Percentiles rank a stretch among this genome's conserved stretches.
Conservation (phyloP, 2,888 invertebrate species). For the Anthrax anthrax region DNA sequence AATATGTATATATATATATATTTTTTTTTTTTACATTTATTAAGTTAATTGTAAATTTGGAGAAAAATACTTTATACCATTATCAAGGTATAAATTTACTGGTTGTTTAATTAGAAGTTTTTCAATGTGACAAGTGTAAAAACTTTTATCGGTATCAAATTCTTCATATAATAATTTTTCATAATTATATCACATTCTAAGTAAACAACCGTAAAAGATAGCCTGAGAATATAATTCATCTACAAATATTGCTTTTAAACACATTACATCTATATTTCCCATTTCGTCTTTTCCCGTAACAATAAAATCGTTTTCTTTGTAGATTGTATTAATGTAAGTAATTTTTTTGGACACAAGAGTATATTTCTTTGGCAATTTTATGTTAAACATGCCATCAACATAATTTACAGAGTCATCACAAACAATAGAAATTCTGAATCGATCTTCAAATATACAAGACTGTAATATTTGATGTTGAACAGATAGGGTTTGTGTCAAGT, state of each 20-base stretch:
- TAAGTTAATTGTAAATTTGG: neutral
- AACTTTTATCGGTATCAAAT: neutral
- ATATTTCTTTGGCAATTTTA: neutral
- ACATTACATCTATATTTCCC: neutral
- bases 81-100: neutral
- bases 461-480: constrained; percentile 1
- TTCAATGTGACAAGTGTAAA: neutral
- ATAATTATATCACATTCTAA: neutral
- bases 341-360: neutral
- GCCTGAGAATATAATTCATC: neutral
- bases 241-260: neutral
- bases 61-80: neutral
- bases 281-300: neutral
- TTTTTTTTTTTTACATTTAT: too few species aligned
- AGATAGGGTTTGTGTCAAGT: constrained; percentile 1
- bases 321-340: neutral
- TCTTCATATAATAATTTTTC: neutral
- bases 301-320: neutral
- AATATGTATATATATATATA: too few species aligned
- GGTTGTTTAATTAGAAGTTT: neutral
- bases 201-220: neutral
- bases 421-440: neutral
- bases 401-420: neutral
- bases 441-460: neutral
- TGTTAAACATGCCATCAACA: neutral